phyloP scores from a whole-genome alignment of 2,113 vertebrate genomes.

The Sterrhoptilus dennistouni region DNA sequence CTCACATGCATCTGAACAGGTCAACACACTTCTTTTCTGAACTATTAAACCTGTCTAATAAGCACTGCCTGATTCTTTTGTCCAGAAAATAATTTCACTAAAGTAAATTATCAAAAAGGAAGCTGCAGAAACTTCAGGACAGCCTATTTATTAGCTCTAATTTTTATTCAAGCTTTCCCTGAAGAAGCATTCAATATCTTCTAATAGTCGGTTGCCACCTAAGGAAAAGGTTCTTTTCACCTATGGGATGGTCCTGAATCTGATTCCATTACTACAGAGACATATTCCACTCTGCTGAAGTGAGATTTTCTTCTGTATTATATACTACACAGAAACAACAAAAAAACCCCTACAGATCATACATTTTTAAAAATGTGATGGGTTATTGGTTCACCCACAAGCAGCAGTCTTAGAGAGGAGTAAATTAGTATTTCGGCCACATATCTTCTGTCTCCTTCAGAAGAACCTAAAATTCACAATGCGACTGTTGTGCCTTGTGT shows the following conservation, averaged over 20 bases:
- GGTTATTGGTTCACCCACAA: not conserved
- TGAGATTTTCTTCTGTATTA: not conserved
- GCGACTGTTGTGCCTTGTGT: rapidly evolving
- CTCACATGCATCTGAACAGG: not conserved
- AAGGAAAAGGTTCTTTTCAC: not conserved
- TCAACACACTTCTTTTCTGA: not conserved
- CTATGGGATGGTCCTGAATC: not conserved
- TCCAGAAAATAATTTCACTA: not conserved
- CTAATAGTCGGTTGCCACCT: not conserved
- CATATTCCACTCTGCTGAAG: not conserved
- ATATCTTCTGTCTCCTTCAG: not conserved
- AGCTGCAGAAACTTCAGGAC: not conserved
- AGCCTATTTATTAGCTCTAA: not conserved
- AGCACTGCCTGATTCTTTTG: not conserved
- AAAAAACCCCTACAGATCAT: not conserved
- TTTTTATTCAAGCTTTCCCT: not conserved
- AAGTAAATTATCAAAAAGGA: not conserved
- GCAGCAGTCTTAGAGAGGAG: not conserved
- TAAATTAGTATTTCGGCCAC: not conserved
- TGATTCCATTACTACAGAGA: not conserved
- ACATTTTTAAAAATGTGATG: not conserved
- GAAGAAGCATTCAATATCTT: not conserved
- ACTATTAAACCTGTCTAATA: not conserved
- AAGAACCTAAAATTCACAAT: not conserved
- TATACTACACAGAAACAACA: not conserved